These are phyloP conservation scores for Phocoena sinus DNA, from an alignment of 2,113 vertebrate genomes.

Conservation along the genomic window DNA sequence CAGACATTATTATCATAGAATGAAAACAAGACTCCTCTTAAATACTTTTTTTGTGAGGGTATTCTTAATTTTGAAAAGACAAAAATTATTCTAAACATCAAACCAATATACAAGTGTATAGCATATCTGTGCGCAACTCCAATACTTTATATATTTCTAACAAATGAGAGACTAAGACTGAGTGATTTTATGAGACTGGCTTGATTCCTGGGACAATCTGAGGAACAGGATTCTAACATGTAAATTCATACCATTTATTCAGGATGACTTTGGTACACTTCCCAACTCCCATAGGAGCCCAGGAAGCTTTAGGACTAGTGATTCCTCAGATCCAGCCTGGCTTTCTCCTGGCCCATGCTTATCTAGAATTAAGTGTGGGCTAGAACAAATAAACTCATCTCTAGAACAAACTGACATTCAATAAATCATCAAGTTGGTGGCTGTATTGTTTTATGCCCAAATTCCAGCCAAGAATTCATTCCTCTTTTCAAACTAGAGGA, in stretches of 20 bases:
- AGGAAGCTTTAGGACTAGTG: neutral
- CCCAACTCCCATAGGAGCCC: neutral
- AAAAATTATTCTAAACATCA: slow-evolving; percentile 6
- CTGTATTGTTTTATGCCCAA: neutral
- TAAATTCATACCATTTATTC: neutral
- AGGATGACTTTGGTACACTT: neutral
- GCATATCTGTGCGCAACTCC: neutral
- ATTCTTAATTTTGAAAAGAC: slow-evolving; percentile 16
- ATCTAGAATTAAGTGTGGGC: neutral
- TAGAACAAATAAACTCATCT: neutral
- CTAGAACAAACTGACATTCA: slow-evolving; percentile 5
- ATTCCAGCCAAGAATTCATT: neutral
- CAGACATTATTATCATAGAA: neutral
- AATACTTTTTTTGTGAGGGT: neutral
- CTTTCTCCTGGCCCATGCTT: neutral
- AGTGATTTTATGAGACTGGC: neutral
- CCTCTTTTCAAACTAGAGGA: neutral
- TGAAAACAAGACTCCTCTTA: neutral
- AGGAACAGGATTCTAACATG: neutral
- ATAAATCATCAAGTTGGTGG: neutral
- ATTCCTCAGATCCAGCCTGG: neutral
- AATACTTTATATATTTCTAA: neutral
- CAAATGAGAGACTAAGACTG: neutral
- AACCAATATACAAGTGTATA: neutral
- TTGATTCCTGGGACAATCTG: neutral